Base-by-base conservation (phyloP, 1,140 invertebrate species). In the Conus betulinus region DNA sequence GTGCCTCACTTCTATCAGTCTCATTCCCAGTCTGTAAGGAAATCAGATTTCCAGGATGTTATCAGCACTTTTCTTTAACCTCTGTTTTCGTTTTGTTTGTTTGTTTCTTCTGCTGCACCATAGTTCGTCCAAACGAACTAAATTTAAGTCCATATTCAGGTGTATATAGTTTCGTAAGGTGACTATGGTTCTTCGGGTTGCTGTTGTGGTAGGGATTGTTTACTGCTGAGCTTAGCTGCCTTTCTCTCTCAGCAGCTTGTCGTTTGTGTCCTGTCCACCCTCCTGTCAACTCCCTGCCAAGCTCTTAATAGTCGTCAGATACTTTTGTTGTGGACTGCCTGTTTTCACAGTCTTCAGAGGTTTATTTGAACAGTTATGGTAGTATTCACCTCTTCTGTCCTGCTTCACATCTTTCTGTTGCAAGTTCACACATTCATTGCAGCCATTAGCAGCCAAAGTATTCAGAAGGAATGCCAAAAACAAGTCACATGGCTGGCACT, bases 121-220 rank as follows among this genome's bases (percentile, higher is more conserved):
- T 87, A 87, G 85, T 87, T 78, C 52, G 25, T 57, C 74, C 13
- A 87, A 87, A 74, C 15, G 85, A 57, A 78, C 52, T 5, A 87
- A 78, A 79, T 79, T 87, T 87, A 87, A 87, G 85, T 87, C 85
- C 8, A 78, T 87, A 57, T 87, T 87, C 85, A 87, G 85, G 85
- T 79, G 85, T 87, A 87, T 87, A 23, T 13, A 81, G 5, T 53
- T 74, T 78, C n/a, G 39, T 25, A 15, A 15, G 17, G 39, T 81
- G 10, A 8, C 4, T 20, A 13, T 81, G 15, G 39, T 8, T 7
- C 15, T n/a, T 6, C 13, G 6, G 67, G 67, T 71, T 6, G 20
- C 67, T 71, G 67, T 71, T 71, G 67, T 71, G 67, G 67, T 71
- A n/a, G 57, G 15, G 8, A 60, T 60, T 60, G 57, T 60, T 60